Evolutionary conservation across 30 jellyfish, hydroid and myxozoan species (phyloP).

Genomic region (Aurelia coerulea): DNA sequence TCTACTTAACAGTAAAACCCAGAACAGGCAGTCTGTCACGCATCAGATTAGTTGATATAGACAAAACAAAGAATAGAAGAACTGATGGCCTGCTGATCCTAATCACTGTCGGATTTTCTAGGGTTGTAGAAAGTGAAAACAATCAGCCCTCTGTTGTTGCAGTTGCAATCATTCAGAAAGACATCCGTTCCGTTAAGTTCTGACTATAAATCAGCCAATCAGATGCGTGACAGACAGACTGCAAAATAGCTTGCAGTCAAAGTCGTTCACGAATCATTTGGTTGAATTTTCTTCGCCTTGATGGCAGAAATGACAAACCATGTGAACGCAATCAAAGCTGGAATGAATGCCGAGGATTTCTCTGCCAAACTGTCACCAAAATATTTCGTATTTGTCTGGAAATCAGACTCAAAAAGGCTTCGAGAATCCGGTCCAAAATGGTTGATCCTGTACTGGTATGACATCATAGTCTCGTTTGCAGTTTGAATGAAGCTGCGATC

Average conservation of each 20-base stretch:
- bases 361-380: constrained; percentile 37
- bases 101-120: too few species aligned
- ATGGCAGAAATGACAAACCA: constrained; percentile 20
- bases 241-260: neutral
- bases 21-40: too few species aligned
- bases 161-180: too few species aligned
- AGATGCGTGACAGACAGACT: too few species aligned
- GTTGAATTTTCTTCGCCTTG: neutral
- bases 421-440: neutral
- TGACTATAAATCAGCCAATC: too few species aligned
- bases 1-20: too few species aligned
- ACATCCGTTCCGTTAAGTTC: too few species aligned
- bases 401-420: neutral
- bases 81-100: too few species aligned
- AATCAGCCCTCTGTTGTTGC: too few species aligned
- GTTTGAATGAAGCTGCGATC: constrained; percentile 6
- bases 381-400: neutral
- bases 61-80: too few species aligned
- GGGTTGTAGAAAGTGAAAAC: too few species aligned
- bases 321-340: constrained; percentile 5
- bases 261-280: neutral
- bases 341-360: constrained; percentile 43
- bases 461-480: constrained; percentile 32
- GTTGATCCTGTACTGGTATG: constrained; percentile 5
- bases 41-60: too few species aligned